These are phyloP conservation scores for Meliscaeva auricollis DNA, from an alignment of 2,888 invertebrate genomes.

Conservation along the genomic window DNA sequence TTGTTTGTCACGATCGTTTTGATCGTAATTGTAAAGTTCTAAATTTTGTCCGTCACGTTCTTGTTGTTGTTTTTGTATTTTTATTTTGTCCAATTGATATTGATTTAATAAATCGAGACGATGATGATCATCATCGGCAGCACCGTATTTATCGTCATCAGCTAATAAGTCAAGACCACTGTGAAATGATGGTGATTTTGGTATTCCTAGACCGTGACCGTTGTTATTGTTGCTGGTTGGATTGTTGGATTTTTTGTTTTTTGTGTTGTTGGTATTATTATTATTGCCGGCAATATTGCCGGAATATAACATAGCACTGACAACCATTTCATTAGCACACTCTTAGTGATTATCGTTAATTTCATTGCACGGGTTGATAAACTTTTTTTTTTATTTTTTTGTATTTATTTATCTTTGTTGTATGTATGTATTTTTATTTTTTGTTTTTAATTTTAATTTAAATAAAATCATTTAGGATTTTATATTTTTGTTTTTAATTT, in stretches of 20 bases:
- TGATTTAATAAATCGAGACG: slow-evolving; percentile 58
- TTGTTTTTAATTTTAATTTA: slow-evolving; percentile 40
- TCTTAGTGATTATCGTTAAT: slow-evolving; percentile 78
- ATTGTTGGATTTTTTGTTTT: slow-evolving; percentile 76
- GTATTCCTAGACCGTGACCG: slow-evolving; percentile 87
- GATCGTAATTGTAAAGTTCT: slow-evolving; percentile 35
- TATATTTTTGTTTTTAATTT: slow-evolving; percentile 27
- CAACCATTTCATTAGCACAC: slow-evolving; percentile 84
- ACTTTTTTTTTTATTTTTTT: slow-evolving; percentile 35
- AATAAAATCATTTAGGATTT: background rate
- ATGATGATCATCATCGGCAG: slow-evolving; percentile 15
- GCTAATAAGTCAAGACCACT: slow-evolving; percentile 93
- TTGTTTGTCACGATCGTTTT: slow-evolving; percentile 32
- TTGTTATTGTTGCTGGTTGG: slow-evolving; percentile 83
- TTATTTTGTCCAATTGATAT: slow-evolving; percentile 47
- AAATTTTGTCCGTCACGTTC: slow-evolving; percentile 47
- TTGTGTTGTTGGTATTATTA: slow-evolving; percentile 73
- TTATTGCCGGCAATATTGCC: slow-evolving; percentile 81
- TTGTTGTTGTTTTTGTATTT: too few relatives aligned
- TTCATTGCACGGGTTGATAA: slow-evolving; percentile 74
- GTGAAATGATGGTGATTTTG: slow-evolving; percentile 95
- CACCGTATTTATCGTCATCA: slow-evolving; percentile 85
- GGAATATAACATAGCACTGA: slow-evolving; percentile 84
- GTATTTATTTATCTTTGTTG: slow-evolving; percentile 40
- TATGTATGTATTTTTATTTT: too few relatives aligned